Conservation (phyloP, 2,888 invertebrate genomes). For the Agrotis puta region DNA sequence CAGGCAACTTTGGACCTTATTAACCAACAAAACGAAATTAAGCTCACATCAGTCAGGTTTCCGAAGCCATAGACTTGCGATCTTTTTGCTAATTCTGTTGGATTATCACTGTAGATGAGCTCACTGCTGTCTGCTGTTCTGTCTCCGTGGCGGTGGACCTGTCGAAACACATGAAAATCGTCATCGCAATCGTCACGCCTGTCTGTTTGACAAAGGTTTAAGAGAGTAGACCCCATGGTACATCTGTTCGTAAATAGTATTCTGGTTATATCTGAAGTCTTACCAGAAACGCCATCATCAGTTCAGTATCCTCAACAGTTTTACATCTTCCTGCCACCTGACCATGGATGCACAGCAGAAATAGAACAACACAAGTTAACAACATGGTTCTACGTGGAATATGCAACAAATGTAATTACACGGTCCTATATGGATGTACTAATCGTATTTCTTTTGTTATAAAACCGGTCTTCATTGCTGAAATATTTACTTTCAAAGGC, state of each 20-base stretch:
- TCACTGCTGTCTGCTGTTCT: neutral
- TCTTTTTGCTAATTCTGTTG: neutral
- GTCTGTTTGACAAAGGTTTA: no score
- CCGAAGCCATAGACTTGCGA: slow-evolving; percentile 1
- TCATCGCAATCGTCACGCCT: no score
- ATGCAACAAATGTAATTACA: neutral
- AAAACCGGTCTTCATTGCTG: neutral
- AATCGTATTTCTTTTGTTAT: neutral
- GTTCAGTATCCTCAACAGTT: slow-evolving; percentile 11
- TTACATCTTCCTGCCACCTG: neutral
- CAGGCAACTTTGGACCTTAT: neutral
- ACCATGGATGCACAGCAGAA: neutral
- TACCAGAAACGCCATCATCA: slow-evolving; percentile 22
- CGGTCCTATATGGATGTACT: neutral
- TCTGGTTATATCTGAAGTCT: neutral
- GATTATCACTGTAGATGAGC: neutral
- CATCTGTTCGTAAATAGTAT: no score
- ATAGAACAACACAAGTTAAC: neutral
- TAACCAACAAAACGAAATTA: neutral
- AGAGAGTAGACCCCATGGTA: no score
- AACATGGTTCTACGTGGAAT: neutral
- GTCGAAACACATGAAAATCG: neutral
- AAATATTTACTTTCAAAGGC: slow-evolving; percentile 1
- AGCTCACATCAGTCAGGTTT: slow-evolving; percentile 12
- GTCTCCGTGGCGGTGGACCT: slow-evolving; percentile 19